A percentile compares a stretch with the other conserved stretches of the same genome.
These are phyloP conservation scores for Spizaetus ornatus DNA, from an alignment of 2,113 vertebrate species.

Conservation along the genomic window DNA sequence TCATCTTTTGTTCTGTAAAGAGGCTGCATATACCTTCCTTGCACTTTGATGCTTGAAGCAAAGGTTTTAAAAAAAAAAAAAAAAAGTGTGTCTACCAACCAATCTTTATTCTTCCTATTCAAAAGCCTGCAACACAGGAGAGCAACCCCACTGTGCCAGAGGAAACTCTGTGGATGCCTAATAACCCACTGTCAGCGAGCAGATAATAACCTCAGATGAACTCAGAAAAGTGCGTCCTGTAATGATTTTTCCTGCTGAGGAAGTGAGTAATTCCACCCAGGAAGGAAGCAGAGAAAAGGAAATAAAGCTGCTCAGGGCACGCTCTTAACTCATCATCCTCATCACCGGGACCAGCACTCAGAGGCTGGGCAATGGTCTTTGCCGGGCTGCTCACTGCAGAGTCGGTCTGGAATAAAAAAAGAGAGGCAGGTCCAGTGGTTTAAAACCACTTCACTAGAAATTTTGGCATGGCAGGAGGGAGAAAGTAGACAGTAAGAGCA, in stretches of 20 bases:
- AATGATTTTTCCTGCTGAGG: constrained; percentile 26
- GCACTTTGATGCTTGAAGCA: not conserved
- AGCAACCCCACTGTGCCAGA: not conserved
- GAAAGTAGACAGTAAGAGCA: not conserved
- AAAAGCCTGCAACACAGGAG: not conserved
- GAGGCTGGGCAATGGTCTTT: not conserved
- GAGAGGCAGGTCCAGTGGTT: not conserved
- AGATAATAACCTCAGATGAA: not conserved
- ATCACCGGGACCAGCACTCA: rapidly evolving
- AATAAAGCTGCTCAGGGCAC: not conserved
- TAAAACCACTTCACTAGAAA: not conserved
- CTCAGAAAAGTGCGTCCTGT: not conserved
- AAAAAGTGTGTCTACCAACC: not conserved
- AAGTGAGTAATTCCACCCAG: constrained; percentile 44
- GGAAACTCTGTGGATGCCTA: not conserved
- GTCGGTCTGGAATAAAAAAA: rapidly evolving
- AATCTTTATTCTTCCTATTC: not conserved
- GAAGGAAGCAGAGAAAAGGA: constrained; percentile 19
- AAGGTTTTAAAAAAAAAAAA: not conserved
- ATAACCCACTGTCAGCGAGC: not conserved
- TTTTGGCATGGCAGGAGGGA: not conserved
- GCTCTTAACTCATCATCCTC: not conserved
- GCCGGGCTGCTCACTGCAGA: not conserved
- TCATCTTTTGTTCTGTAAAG: not conserved
- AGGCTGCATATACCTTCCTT: rapidly evolving